Conservation (phyloP, 2,113 vertebrate species). For the Apistogramma diplotaenia region DNA sequence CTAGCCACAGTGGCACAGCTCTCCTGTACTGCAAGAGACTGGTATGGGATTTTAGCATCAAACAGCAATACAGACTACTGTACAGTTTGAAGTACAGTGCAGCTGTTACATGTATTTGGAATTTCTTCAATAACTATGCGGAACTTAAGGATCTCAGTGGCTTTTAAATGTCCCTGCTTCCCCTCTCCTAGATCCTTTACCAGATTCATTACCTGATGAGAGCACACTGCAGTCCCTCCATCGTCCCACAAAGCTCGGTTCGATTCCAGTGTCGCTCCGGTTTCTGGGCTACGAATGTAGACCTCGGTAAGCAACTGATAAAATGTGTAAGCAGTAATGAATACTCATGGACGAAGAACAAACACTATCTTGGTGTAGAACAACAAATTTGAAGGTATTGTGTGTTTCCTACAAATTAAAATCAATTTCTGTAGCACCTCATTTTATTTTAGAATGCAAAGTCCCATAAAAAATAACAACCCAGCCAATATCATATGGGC, state of each 20-base stretch:
- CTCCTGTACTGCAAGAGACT: slow-evolving; percentile 92
- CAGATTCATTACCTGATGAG: slow-evolving; percentile 81
- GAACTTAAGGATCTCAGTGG: fast-evolving
- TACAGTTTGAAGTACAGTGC: neutral
- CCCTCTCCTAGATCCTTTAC: slow-evolving; percentile 70
- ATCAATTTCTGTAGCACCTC: neutral
- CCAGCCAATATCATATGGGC: too few relatives aligned
- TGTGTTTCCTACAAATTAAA: fast-evolving
- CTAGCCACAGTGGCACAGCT: slow-evolving; percentile 92
- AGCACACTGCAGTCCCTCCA: slow-evolving; percentile 75
- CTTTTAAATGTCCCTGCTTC: neutral
- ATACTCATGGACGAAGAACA: neutral
- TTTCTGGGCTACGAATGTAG: slow-evolving; percentile 81
- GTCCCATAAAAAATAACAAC: neutral
- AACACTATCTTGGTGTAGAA: neutral
- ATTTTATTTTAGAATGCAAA: neutral
- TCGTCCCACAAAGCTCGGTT: slow-evolving; percentile 77
- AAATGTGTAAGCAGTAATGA: neutral
- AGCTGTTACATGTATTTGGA: fast-evolving
- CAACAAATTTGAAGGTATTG: neutral
- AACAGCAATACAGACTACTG: neutral
- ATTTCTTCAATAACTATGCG: neutral
- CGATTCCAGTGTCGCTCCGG: slow-evolving; percentile 80
- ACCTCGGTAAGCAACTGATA: slow-evolving; percentile 71
- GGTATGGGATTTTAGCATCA: slow-evolving; percentile 65